Evolutionary conservation across 2,888 invertebrate species (phyloP), one percentile per base, ranked within the genome.

Genomic region (Troilus luridus): DNA sequence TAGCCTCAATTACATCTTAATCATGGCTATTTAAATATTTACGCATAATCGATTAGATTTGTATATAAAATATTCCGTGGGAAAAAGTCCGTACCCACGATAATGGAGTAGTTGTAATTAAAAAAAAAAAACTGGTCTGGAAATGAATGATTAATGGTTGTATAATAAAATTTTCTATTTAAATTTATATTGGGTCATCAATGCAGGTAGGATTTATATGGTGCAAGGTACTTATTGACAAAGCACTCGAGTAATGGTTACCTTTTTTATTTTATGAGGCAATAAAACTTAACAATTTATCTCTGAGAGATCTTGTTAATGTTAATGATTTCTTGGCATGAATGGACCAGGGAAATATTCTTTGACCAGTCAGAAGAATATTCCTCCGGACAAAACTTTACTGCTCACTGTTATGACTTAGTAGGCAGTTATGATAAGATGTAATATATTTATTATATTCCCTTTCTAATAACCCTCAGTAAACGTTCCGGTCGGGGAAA

Each of bases 31-130:
- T 77, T 41, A 41, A 17, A 41, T 77, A 41, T 77, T 77, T 77
- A 17, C 72, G 72, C 27, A 27, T 77, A 41, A 41, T 67, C 72
- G 72, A 77, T 77, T 77, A 77, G 72, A 27, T 77, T 77, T 14
- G 27, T 77, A 77, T 77, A 17, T 77, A 77, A 77, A 77, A 77
- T 41, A 77, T 41, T 27, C 12, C 72, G 17, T 77, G 72, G 72
- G 72, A 77, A 77, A 77, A 77, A 41, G 0, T 41, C 41, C 9
- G 24, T 67, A 67, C 67, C 67, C 67, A 67, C 67, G 67, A 24
- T 41, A 77, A 77, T 77, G 41, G 27, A 77, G 27, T 77, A 77
- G 17, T 77, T 19, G 72, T 77, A 41, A 77, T 77, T 77, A 77
- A 77, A 41, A 41, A 77, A 77, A 41, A 41, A 41, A 41, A 77